Evolutionary conservation across 2,797 vertebrate species (phyloP).

Genomic region (Enteromius mattozi): DNA sequence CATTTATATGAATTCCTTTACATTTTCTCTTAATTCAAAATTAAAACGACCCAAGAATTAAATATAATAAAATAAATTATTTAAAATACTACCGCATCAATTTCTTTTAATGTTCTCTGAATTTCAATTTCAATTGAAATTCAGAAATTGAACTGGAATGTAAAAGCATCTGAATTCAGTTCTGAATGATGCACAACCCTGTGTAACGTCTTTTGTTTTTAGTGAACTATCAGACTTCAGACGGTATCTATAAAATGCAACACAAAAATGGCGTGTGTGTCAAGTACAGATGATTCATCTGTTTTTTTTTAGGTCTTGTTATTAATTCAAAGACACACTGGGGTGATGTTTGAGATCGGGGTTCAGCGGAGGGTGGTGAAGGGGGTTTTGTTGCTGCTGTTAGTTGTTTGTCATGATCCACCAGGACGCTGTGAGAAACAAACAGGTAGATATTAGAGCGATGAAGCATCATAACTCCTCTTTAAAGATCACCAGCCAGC

Average conservation of each 20-base stretch:
- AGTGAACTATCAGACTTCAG: slow-evolving; percentile 15
- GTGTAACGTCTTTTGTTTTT: not conserved
- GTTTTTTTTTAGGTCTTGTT: slow-evolving; percentile 12
- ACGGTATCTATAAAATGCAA: slow-evolving; percentile 40
- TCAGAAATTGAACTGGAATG: not conserved
- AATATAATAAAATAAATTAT: not conserved
- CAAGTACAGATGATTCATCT: slow-evolving; percentile 21
- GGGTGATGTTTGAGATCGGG: slow-evolving; percentile 28
- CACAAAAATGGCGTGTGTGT: slow-evolving; percentile 24
- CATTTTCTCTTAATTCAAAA: not conserved
- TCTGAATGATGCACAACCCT: slow-evolving; percentile 19
- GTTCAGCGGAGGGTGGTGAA: not conserved
- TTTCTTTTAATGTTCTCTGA: not conserved
- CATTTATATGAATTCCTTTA: not conserved
- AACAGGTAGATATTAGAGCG: slow-evolving; percentile 42
- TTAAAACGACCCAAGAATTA: not conserved
- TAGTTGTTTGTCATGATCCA: slow-evolving; percentile 95
- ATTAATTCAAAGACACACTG: slow-evolving; percentile 32
- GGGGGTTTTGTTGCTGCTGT: slow-evolving; percentile 48
- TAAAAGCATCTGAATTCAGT: slow-evolving; percentile 1
- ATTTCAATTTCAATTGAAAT: not conserved
- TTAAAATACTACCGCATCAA: not conserved
- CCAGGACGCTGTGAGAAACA: slow-evolving; percentile 86
- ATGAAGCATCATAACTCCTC: slow-evolving; percentile 19
- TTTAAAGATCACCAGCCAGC: not conserved